phyloP scores from a whole-genome alignment of 2,797 vertebrate species.

The Scolopax bukidnonensis region DNA sequence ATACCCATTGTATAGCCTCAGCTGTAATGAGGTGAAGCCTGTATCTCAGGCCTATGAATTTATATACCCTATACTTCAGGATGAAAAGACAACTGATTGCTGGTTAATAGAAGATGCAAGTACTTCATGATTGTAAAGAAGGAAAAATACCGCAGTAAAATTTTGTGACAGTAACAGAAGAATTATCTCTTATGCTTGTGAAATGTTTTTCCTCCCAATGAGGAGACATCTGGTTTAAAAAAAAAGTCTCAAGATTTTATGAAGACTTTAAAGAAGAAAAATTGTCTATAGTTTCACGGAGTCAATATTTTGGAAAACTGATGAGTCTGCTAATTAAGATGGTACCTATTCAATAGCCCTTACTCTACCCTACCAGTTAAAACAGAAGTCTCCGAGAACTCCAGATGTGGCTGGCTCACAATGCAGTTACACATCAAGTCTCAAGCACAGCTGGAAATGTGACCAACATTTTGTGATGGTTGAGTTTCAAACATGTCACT shows the following conservation, averaged over 20 bases:
- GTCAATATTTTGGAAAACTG: not conserved
- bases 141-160: fast-evolving
- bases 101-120: not conserved
- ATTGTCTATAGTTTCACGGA: not conserved
- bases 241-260: not conserved
- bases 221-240: not conserved
- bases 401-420: not conserved
- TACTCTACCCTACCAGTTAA: not conserved
- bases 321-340: not conserved
- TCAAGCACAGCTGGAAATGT: not conserved
- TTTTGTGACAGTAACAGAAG: not conserved
- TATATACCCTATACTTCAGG: not conserved
- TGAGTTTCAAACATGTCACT: not conserved
- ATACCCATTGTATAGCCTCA: not conserved
- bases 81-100: not conserved
- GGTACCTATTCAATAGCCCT: not conserved
- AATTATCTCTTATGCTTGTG: not conserved
- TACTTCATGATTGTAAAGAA: not conserved
- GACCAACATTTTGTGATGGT: not conserved
- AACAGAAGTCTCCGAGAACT: not conserved
- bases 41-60: not conserved
- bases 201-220: not conserved
- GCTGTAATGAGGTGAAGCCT: not conserved
- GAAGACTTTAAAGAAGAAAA: not conserved
- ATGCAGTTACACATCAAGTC: not conserved